Conservation (phyloP, 2,888 invertebrate genomes). For the Sinodicranocentrus sp. region DNA sequence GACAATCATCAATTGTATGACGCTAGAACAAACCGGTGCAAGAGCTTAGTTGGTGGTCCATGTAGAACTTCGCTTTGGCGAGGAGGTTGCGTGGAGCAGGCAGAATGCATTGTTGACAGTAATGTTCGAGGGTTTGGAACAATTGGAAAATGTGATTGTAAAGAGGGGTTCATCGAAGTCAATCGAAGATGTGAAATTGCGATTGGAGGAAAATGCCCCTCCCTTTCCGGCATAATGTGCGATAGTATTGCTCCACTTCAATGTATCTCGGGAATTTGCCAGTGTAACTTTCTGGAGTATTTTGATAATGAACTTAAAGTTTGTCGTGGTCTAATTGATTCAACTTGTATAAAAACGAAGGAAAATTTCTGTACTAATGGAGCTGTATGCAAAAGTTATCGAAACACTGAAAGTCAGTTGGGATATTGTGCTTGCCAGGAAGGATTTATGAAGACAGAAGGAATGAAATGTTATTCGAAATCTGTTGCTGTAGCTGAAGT, state of each 20-base stretch:
- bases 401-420: background rate
- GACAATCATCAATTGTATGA: conserved; percentile 10
- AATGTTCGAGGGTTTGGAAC: too few relatives aligned
- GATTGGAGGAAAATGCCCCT: conserved; percentile 6
- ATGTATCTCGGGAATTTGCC: conserved; percentile 20
- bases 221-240: background rate
- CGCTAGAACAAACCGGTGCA: background rate
- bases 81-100: background rate
- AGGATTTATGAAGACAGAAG: background rate
- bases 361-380: conserved; percentile 24
- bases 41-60: conserved; percentile 17
- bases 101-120: background rate
- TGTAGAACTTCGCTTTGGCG: conserved; percentile 3
- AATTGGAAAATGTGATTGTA: background rate
- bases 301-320: background rate
- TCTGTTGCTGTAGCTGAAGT: too few relatives aligned
- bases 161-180: conserved; percentile 22
- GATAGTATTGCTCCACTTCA: conserved; percentile 14
- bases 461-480: too few relatives aligned
- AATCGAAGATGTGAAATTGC: conserved; percentile 26
- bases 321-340: conserved; percentile 19
- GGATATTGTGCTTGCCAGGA: conserved; percentile 9
- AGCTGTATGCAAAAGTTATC: conserved; percentile 14
- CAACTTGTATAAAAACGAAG: background rate
- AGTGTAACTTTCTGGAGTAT: conserved; percentile 17